These are phyloP conservation scores for Nephrotoma appendiculata DNA, from an alignment of 2,888 invertebrate species.

Conservation along the genomic window DNA sequence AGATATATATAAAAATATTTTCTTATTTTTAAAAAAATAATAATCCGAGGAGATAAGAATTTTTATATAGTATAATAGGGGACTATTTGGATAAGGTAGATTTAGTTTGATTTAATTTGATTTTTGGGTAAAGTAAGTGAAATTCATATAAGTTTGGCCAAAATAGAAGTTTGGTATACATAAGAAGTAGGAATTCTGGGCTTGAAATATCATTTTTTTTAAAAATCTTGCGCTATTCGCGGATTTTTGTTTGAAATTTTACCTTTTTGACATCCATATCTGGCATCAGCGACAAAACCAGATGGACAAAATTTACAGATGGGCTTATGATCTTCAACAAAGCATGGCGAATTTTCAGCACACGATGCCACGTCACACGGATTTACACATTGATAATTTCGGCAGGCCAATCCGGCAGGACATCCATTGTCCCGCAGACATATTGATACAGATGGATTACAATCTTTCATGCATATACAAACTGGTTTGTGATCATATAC, in stretches of 20 bases:
- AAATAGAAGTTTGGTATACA: neutral
- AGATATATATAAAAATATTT: neutral
- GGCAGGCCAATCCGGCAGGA: conserved; percentile 69
- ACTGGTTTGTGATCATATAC: conserved; percentile 75
- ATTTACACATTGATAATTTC: conserved; percentile 79
- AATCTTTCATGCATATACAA: conserved; percentile 78
- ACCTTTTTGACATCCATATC: conserved; percentile 94
- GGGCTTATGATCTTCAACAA: conserved; percentile 87
- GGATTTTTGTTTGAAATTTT: conserved; percentile 33
- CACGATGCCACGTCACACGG: conserved; percentile 78
- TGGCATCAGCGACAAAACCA: conserved; percentile 82
- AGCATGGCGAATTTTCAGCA: conserved; percentile 74
- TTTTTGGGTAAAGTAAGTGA: neutral
- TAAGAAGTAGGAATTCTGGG: neutral
- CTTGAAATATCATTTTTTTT: conserved; percentile 6
- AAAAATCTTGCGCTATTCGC: conserved; percentile 11
- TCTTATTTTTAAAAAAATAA: neutral
- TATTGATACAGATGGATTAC: conserved; percentile 72
- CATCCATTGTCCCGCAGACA: conserved; percentile 83
- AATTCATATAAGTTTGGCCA: conserved; percentile 4
- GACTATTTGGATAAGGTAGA: neutral
- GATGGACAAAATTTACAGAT: conserved; percentile 92
- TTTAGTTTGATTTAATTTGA: neutral
- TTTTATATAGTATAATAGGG: neutral
- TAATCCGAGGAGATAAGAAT: conserved; percentile 1